Percentiles rank a stretch among this genome's conserved stretches.
phyloP scores from a whole-genome alignment of 1,140 invertebrate species.

The Diploscapter pachys region DNA sequence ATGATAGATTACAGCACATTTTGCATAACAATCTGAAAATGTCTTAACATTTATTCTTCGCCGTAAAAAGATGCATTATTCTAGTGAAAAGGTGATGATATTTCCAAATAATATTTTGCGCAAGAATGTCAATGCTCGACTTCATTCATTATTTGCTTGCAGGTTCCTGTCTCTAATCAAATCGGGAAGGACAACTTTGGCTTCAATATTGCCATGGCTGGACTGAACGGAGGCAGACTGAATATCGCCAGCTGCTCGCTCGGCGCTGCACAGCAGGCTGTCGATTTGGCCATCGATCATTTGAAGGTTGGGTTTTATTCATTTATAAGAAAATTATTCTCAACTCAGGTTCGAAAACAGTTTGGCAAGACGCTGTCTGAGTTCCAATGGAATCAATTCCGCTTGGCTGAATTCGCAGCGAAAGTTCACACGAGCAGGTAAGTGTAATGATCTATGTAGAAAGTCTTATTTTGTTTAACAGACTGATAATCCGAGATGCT shows the following conservation, averaged over 20 bases:
- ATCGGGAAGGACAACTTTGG: slow-evolving; percentile 66
- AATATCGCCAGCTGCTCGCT: slow-evolving; percentile 66
- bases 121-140: neutral
- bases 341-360: slow-evolving; percentile 64
- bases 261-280: slow-evolving; percentile 66
- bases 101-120: no score
- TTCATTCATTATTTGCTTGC: slow-evolving; percentile 12
- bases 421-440: slow-evolving; percentile 61
- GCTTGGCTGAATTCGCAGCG: slow-evolving; percentile 67
- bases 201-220: slow-evolving; percentile 69
- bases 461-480: neutral
- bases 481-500: slow-evolving; percentile 66
- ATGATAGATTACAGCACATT: no score
- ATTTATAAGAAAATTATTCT: neutral
- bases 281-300: slow-evolving; percentile 65
- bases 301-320: slow-evolving; percentile 58
- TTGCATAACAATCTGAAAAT: neutral
- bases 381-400: slow-evolving; percentile 69
- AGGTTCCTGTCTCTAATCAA: slow-evolving; percentile 65
- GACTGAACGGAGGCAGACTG: slow-evolving; percentile 66
- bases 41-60: slow-evolving; percentile 1
- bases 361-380: slow-evolving; percentile 66
- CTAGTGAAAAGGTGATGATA: no score
- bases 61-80: neutral
- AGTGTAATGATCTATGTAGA: neutral